Evolutionary conservation across 1,140 invertebrate species (phyloP), one percentile per base, ranked within the genome.

Genomic region (Drosophila nikananu): DNA sequence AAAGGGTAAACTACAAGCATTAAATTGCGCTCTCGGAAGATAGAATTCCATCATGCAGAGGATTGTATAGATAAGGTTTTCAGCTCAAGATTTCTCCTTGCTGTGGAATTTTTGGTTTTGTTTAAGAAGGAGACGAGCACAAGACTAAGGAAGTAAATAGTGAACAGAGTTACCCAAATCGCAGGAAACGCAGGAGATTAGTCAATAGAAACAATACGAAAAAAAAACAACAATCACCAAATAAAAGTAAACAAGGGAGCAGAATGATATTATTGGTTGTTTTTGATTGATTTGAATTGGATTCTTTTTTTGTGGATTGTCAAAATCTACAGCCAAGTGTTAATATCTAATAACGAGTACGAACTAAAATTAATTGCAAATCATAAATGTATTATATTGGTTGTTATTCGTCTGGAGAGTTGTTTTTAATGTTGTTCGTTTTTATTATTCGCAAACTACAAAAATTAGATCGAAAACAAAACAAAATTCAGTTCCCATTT

Each of bases 321-420:
- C 86, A 80, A 90, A 90, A 91, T 90, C 89, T 91, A 91, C 89
- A 91, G 89, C 90, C 89, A 91, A 89, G 65, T 77, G 89, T 92
- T 91, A 91, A 91, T 86, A 46, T 83, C 81, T 81, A 72, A 78
- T 79, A 86, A 78, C 76, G 75, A 81, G 55, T 81, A 68, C 64
- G 51, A 86, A 80, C 71, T 86, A 73, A 82, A 86, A 86, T 82
- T 77, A 86, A 83, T 86, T 62, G 71, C 62, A 80, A 76, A 76
- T 73, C 72, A 82, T 65, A 70, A 82, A 64, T 62, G 76, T 81
- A 59, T 64, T 81, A 74, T 65, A 65, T 81, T 75, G 70, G 60
- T 48, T 83, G 80, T 86, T 79, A 86, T 80, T 80, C 60, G 63
- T 81, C 39, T 70, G 54, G 44, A 41, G 35, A 72, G 65, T 61